A percentile compares a stretch with the other conserved stretches of the same genome.
phyloP scores from a whole-genome alignment of 2,113 vertebrate genomes.

The Ceyx margarethae region DNA sequence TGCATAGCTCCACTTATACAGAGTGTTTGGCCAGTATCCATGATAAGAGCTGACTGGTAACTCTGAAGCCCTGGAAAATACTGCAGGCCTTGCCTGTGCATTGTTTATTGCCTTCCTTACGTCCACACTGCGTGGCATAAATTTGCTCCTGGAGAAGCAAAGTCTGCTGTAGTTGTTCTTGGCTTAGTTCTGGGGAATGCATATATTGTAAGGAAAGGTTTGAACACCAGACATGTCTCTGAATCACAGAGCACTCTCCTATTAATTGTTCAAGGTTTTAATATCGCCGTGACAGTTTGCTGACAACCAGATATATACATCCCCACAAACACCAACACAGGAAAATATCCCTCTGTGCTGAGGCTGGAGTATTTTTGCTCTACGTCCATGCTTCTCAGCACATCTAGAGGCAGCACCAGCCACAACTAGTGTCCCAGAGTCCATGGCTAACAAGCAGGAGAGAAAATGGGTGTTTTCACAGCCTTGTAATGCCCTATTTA shows the following conservation, averaged over 20 bases:
- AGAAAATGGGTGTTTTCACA: conserved; percentile 12
- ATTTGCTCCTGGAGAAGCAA: background rate
- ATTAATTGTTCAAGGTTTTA: background rate
- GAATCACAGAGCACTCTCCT: background rate
- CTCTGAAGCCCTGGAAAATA: background rate
- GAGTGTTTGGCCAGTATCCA: background rate
- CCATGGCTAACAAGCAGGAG: background rate
- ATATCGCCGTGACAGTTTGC: background rate
- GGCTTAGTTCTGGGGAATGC: background rate
- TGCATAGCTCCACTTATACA: background rate
- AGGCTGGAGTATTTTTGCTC: background rate
- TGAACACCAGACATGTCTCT: background rate
- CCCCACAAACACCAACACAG: background rate
- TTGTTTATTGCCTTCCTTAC: background rate
- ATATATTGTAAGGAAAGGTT: background rate
- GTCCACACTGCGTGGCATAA: background rate
- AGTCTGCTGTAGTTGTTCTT: background rate
- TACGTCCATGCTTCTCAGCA: rapidly evolving
- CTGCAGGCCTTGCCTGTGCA: background rate
- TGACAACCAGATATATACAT: background rate
- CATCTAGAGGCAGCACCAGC: background rate
- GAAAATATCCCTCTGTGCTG: background rate
- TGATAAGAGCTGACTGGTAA: background rate
- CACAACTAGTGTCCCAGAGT: background rate
- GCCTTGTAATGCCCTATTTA: background rate